Conservation (phyloP, 2,888 invertebrate species). For the Amphipoea oculea region DNA sequence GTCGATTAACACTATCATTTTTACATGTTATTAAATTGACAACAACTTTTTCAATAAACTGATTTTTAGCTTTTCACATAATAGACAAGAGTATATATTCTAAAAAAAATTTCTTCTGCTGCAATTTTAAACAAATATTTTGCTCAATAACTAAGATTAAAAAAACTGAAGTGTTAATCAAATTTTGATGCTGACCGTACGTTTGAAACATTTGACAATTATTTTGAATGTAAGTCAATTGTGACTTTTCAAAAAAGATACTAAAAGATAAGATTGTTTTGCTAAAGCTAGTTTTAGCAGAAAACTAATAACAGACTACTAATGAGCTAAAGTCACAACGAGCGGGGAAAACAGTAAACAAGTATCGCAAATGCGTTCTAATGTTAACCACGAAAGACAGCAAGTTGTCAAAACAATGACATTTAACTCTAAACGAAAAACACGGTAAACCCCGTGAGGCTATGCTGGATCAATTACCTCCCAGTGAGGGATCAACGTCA, state of each 20-base stretch:
- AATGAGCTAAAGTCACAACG: neutral
- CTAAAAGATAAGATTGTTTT: neutral
- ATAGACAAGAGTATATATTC: no score
- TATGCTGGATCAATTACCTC: slow-evolving; percentile 48
- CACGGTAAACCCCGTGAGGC: slow-evolving; percentile 9
- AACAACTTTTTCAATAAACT: no score
- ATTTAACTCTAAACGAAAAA: slow-evolving; percentile 1
- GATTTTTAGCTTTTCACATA: no score
- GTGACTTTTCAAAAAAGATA: neutral
- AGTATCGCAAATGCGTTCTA: neutral
- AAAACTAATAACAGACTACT: neutral
- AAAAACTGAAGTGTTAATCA: no score
- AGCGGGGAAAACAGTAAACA: neutral
- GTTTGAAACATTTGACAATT: neutral
- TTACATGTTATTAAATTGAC: no score
- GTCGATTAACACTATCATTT: no score
- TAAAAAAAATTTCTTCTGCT: no score
- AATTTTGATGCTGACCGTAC: no score
- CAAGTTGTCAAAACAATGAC: slow-evolving; percentile 21
- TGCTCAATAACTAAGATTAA: no score
- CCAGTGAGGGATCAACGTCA: slow-evolving; percentile 47
- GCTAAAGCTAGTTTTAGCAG: no score
- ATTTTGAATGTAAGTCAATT: neutral
- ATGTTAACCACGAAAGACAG: slow-evolving; percentile 24
- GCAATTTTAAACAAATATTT: no score